Evolutionary conservation across 2,888 invertebrate genomes (phyloP).

Genomic region (Rhaphigaster nebulosa): DNA sequence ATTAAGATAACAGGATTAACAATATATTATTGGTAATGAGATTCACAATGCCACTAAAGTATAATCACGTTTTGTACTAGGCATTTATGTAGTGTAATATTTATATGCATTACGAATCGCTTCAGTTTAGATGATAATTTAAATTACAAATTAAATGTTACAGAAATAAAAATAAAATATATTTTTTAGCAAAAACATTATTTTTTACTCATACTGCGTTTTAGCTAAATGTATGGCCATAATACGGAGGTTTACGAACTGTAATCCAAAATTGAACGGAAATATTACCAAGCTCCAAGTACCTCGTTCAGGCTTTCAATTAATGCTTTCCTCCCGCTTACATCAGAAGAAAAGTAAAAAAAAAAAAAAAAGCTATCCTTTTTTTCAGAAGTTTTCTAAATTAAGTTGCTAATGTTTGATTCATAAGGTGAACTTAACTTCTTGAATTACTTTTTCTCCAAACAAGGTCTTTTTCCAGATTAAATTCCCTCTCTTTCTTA

Average conservation of each 20-base stretch:
- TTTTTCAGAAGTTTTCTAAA: conserved; percentile 10
- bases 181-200: no score
- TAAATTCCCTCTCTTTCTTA: conserved; percentile 14
- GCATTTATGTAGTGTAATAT: not conserved
- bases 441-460: conserved; percentile 23
- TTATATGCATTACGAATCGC: not conserved
- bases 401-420: conserved; percentile 32
- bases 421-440: conserved; percentile 32
- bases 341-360: not conserved
- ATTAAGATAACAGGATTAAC: not conserved
- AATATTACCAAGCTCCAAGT: not conserved
- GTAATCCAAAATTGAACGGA: not conserved
- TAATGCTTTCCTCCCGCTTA: conserved; percentile 7
- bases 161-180: no score
- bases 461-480: conserved; percentile 32
- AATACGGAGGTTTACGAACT: not conserved
- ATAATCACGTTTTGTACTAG: not conserved
- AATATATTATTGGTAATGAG: not conserved
- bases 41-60: not conserved
- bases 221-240: no score
- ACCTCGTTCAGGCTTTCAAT: not conserved
- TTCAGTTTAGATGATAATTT: no score
- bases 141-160: no score
- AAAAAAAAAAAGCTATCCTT: not conserved
- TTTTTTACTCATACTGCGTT: no score